Evolutionary conservation across 2,797 vertebrate species (phyloP).

Genomic region (Aplochiton taeniatus): DNA sequence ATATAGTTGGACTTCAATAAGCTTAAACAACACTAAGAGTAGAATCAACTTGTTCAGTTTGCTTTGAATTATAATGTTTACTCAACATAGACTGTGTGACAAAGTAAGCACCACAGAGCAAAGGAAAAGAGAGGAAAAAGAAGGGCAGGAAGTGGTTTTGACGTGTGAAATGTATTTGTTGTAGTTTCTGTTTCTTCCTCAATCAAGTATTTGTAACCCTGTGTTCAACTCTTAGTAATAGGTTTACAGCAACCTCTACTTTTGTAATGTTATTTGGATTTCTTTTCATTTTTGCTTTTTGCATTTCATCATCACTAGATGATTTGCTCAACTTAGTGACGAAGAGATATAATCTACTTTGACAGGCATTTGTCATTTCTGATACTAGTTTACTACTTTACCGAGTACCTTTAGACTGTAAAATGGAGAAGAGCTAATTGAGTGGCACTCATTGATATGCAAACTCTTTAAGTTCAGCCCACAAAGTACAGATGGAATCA

Average conservation of each 20-base stretch:
- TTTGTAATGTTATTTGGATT: background rate
- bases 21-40: too few relatives aligned
- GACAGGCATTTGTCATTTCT: conserved; percentile 35
- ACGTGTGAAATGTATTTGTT: background rate
- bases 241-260: background rate
- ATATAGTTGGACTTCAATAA: too few relatives aligned
- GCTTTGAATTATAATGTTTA: too few relatives aligned
- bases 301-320: background rate
- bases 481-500: conserved; percentile 47
- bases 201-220: conserved; percentile 13
- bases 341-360: conserved; percentile 5
- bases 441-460: conserved; percentile 15
- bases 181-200: background rate
- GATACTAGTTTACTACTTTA: conserved; percentile 24
- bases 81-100: too few relatives aligned
- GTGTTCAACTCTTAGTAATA: background rate
- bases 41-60: too few relatives aligned
- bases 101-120: background rate
- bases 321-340: background rate
- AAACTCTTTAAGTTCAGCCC: conserved; percentile 13
- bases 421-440: conserved; percentile 17
- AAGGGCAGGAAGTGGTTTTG: conserved; percentile 3
- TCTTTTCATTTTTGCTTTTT: background rate
- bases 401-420: conserved; percentile 14
- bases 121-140: background rate